Evolutionary conservation across 2,888 invertebrate species (phyloP).

Genomic region (Cylloceria caligata): DNA sequence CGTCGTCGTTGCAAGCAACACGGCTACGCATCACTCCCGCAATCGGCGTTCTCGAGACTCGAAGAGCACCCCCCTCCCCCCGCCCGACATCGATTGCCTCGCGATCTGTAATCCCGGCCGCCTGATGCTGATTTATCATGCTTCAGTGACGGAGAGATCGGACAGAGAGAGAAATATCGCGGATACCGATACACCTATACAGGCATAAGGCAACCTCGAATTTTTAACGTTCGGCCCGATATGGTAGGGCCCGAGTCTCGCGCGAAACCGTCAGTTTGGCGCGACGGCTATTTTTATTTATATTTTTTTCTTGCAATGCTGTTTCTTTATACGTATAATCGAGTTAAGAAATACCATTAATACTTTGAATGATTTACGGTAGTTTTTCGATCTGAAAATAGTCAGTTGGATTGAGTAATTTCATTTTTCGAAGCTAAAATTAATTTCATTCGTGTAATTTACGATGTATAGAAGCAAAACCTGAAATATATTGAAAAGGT

Average conservation of each 20-base stretch:
- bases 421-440: conserved; percentile 21
- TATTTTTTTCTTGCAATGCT: conserved; percentile 10
- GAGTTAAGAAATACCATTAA: conserved; percentile 21
- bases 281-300: conserved; percentile 29
- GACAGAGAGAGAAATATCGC: not conserved
- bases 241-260: conserved; percentile 55
- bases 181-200: conserved; percentile 9
- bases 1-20: conserved; percentile 17
- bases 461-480: not conserved
- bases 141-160: conserved; percentile 46
- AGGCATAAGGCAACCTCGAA: conserved; percentile 25
- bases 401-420: conserved; percentile 28
- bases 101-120: conserved; percentile 53
- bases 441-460: not conserved
- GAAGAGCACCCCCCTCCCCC: not conserved
- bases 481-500: not conserved
- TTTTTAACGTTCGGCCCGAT: conserved; percentile 54
- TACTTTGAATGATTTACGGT: conserved; percentile 44
- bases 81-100: conserved; percentile 38
- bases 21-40: conserved; percentile 26
- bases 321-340: conserved; percentile 34
- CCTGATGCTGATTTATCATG: conserved; percentile 60
- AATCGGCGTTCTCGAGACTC: not conserved
- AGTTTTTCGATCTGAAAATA: conserved; percentile 35
- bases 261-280: conserved; percentile 33